Evolutionary conservation across 2,113 vertebrate genomes (phyloP).

Genomic region (Crotalus tigris): DNA sequence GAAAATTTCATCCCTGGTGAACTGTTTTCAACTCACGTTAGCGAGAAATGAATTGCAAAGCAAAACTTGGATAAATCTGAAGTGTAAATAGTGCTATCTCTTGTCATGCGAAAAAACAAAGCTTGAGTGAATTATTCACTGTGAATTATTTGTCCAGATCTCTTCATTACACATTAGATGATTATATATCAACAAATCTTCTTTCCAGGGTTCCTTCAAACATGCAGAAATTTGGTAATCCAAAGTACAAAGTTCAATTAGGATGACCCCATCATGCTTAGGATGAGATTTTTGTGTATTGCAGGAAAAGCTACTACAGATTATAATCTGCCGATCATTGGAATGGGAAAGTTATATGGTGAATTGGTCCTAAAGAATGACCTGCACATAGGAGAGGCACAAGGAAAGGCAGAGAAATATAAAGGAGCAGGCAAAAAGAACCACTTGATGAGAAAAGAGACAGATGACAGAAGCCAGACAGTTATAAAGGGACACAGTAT

Average conservation of each 20-base stretch:
- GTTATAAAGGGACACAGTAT: not conserved
- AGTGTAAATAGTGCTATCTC: conserved; percentile 38
- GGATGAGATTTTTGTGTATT: not conserved
- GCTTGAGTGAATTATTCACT: conserved; percentile 56
- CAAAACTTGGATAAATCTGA: conserved; percentile 25
- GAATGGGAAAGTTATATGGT: not conserved
- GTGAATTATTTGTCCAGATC: conserved; percentile 63
- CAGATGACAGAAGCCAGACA: not conserved
- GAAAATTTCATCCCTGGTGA: conserved; percentile 11
- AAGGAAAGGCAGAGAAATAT: not conserved
- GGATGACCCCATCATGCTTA: not conserved
- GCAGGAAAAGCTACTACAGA: not conserved
- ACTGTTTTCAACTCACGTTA: conserved; percentile 3
- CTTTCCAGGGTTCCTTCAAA: conserved; percentile 17
- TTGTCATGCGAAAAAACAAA: conserved; percentile 8
- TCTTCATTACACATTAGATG: conserved; percentile 51
- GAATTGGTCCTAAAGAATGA: not conserved
- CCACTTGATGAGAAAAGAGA: not conserved
- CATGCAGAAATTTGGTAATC: conserved; percentile 26
- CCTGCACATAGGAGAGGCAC: not conserved
- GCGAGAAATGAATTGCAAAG: conserved; percentile 34
- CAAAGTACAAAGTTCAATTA: conserved; percentile 38
- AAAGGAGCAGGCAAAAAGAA: not conserved
- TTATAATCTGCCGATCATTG: not conserved
- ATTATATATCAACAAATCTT: conserved; percentile 47